Evolutionary conservation across 2,888 invertebrate species (phyloP).

Genomic region (Apotomis turbidana): DNA sequence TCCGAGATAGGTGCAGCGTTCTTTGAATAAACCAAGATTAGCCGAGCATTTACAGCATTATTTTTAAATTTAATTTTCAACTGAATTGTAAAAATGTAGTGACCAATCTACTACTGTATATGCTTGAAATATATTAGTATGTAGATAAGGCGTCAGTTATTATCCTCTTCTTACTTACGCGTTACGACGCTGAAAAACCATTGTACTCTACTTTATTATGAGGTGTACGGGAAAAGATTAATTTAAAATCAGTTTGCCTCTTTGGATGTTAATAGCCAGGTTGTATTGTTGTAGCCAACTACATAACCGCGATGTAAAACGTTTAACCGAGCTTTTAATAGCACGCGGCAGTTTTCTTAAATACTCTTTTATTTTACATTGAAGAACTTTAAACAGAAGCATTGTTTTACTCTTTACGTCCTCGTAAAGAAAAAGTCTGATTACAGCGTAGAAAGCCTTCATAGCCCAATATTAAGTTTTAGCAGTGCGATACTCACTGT

Average conservation of each 20-base stretch:
- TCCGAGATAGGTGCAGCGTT: too few relatives aligned
- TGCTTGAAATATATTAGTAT: too few relatives aligned
- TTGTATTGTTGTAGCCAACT: neutral
- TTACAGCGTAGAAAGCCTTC: slow-evolving; percentile 35
- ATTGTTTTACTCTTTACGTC: slow-evolving; percentile 46
- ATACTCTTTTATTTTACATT: neutral
- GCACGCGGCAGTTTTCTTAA: neutral
- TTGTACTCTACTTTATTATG: too few relatives aligned
- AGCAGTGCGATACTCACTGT: slow-evolving; percentile 10
- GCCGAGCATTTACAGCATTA: too few relatives aligned
- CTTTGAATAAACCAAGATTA: too few relatives aligned
- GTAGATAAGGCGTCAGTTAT: too few relatives aligned
- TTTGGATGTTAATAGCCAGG: neutral
- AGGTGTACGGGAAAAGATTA: too few relatives aligned
- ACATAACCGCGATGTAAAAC: neutral
- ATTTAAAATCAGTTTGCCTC: neutral
- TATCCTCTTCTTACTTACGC: too few relatives aligned
- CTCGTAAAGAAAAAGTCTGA: slow-evolving; percentile 17
- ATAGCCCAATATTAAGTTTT: neutral
- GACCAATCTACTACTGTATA: too few relatives aligned
- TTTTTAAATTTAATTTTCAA: too few relatives aligned
- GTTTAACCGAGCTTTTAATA: neutral
- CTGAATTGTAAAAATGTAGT: too few relatives aligned
- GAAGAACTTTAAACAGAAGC: slow-evolving; percentile 31
- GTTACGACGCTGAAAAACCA: too few relatives aligned